These are phyloP conservation scores for Drosophila engyochracea DNA, from an alignment of 2,888 invertebrate genomes.

Conservation along the genomic window DNA sequence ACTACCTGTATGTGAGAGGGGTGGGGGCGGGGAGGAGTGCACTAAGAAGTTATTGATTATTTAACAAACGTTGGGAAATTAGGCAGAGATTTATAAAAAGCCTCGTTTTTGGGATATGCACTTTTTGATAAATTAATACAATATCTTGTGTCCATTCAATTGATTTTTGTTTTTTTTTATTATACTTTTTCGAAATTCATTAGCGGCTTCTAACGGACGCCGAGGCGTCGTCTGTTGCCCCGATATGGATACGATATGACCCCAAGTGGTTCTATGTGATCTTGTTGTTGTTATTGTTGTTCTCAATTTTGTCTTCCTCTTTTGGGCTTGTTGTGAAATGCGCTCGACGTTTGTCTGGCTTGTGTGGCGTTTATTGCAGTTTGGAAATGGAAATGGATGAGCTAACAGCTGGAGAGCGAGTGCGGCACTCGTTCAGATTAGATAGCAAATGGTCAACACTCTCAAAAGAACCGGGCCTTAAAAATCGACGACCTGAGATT, in stretches of 20 bases:
- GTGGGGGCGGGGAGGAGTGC: not conserved
- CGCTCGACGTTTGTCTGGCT: constrained; percentile 32
- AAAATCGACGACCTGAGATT: constrained; percentile 1
- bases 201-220: constrained; percentile 66
- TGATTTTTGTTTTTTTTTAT: constrained; percentile 52
- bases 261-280: constrained; percentile 28
- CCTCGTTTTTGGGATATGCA: constrained; percentile 49
- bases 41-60: constrained; percentile 71
- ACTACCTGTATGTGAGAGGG: constrained; percentile 42
- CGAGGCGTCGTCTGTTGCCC: constrained; percentile 49
- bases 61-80: constrained; percentile 75
- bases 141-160: constrained; percentile 71
- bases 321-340: constrained; percentile 51
- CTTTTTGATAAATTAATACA: constrained; percentile 78
- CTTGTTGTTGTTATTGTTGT: constrained; percentile 9
- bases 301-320: constrained; percentile 5
- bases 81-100: constrained; percentile 79
- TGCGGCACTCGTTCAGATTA: constrained; percentile 72
- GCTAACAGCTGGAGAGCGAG: constrained; percentile 79
- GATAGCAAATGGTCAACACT: constrained; percentile 68
- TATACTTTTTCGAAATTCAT: constrained; percentile 64
- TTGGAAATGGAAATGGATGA: constrained; percentile 66
- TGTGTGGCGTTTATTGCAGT: constrained; percentile 67
- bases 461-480: constrained; percentile 27
- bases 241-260: constrained; percentile 49